Base-by-base conservation (phyloP, 2,888 invertebrate genomes). In the Lathronympha strigana region DNA sequence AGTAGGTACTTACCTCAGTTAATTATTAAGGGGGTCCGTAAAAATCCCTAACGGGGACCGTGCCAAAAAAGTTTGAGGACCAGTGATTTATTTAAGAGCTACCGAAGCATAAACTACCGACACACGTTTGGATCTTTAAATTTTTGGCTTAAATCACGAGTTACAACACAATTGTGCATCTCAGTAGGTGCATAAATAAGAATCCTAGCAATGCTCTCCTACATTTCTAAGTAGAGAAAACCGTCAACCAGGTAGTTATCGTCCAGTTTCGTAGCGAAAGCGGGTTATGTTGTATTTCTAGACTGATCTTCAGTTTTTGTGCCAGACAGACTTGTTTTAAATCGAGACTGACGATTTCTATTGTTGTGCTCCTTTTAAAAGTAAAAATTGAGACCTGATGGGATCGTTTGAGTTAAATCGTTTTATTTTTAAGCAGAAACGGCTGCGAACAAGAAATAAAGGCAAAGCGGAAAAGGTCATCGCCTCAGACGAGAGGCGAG, bases 221-320 rank as follows among this genome's bases (percentile, higher is more conserved):
- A 11, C 43, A 47, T 23, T 47, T 47, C 45, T 45, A n/a, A 4
- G 47, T 13, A 47, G 47, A 13, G 47, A 47, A 47, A 47, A 47
- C 47, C 23, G 23, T 23, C 23, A 23, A 47, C 47, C 47, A n/a
- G 47, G 47, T 45, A 45, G 23, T 4, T 13, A n/a, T 47, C 23
- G 23, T 4, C 23, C 47, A 47, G 47, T 47, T 45, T 23, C 5
- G n/a, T 47, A 8, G 47, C n/a, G 47, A 47, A 47, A 47, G 47
- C 23, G 23, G 47, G 47, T 21, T 45, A 45, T 45, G 45, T 47
- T n/a, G 47, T 23, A 47, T 47, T 47, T 47, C 47, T 47, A 47
- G 47, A n/a, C 47, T 23, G 23, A 47, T 47, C n/a, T 23, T 13
- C 23, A 2, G 2, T 23, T 47, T 23, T 47, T 47, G 23, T 47